A percentile compares a stretch with the other conserved stretches of the same genome.
phyloP scores from a whole-genome alignment of 1,140 invertebrate genomes.

The Ruditapes philippinarum region DNA sequence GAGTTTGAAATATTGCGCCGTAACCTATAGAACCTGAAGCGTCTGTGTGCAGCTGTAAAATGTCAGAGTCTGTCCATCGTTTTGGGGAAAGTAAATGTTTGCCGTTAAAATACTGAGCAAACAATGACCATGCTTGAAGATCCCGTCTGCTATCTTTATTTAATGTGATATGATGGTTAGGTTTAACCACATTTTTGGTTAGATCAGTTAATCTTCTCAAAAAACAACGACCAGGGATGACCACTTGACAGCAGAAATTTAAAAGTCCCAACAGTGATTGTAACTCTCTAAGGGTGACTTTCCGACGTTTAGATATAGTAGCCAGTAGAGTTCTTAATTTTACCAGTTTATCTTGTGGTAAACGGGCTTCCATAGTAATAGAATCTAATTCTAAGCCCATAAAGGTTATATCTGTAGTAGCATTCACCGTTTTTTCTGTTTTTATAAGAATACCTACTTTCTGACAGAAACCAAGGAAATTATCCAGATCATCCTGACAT shows the following conservation, averaged over 20 bases:
- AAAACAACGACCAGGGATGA: conserved; percentile 46
- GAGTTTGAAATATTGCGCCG: conserved; percentile 1
- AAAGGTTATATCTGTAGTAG: not conserved
- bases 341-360: not conserved
- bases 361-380: not conserved
- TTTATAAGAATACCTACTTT: conserved; percentile 6
- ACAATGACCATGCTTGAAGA: conserved; percentile 29
- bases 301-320: not conserved
- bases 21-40: conserved; percentile 9
- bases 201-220: conserved; percentile 51
- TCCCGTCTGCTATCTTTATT: conserved; percentile 19
- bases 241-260: conserved; percentile 55
- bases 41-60: conserved; percentile 47
- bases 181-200: conserved; percentile 47
- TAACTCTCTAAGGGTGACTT: conserved; percentile 11
- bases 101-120: conserved; percentile 36
- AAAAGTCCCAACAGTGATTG: conserved; percentile 55
- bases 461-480: not conserved
- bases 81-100: not conserved
- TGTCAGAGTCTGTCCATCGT: not conserved
- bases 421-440: not conserved
- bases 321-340: not conserved
- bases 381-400: not conserved
- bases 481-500: not conserved
- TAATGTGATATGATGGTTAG: conserved; percentile 41